Base-by-base conservation (phyloP, 2,888 invertebrate species). In the Pheosia tremula region DNA sequence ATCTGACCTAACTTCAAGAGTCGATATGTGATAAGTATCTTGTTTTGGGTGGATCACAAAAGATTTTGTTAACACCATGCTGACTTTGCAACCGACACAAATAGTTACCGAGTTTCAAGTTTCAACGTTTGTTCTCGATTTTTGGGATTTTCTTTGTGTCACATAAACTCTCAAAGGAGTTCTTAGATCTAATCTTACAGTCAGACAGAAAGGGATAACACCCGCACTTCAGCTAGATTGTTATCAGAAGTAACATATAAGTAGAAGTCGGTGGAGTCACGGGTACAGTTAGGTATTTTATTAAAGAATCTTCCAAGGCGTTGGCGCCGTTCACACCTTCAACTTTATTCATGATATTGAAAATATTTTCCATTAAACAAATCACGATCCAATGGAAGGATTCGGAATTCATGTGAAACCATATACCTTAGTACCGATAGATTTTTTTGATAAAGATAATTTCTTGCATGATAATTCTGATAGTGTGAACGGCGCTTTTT, bases 81-180 rank as follows among this genome's bases (percentile, higher is more conserved):
- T 59, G 59, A 62, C 52, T 49, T 53, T 39, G 61, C 56, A 60
- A 37, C 60, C 37, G 47, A 11, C 56, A 61, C 52, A 67, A 69
- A 77, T 66, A 63, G 56, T 56, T 68, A 69, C 70, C 64, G 45
- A 39, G 63, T 69, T 70, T 69, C 61, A 67, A 66, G 58, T 61
- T 24, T 65, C 58, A 74, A 65, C 63, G 62, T 58, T 66, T 69
- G 56, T 11, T 53, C 47, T 61, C 52, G 66, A 64, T 70, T 67
- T 66, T 71, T 71, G 54, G 59, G 57, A 71, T 66, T 64, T 66
- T 66, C 63, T 67, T 66, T 66, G 61, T 53, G 59, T 61, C 58
- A 68, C 58, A 67, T 65, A 58, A 60, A 56, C 49, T 49, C 57
- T 63, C 10, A 39, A 39, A 53, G 13, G 47, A 54, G 59, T 38